phyloP scores from a whole-genome alignment of 1,140 invertebrate genomes.

The Stegodyphus mimosarum region DNA sequence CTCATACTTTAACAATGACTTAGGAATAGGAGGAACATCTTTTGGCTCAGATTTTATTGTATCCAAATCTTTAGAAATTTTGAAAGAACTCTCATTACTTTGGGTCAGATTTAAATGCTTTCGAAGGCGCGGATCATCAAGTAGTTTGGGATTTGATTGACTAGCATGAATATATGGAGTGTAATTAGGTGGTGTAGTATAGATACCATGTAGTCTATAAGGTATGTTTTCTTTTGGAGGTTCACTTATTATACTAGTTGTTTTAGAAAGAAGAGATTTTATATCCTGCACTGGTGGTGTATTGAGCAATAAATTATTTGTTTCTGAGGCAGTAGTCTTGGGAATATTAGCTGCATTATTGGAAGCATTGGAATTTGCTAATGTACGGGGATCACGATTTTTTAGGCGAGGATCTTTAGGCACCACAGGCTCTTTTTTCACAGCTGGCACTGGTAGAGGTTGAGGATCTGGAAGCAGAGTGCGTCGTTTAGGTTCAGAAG shows the following conservation, averaged over 20 bases:
- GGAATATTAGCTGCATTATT: neutral
- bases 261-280: neutral
- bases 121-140: constrained; percentile 63
- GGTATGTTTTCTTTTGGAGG: constrained; percentile 35
- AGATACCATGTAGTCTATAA: constrained; percentile 52
- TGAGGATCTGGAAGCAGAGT: constrained; percentile 37
- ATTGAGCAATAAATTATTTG: neutral
- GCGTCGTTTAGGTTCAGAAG: neutral
- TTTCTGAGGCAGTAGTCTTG: neutral
- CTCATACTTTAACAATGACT: constrained; percentile 19
- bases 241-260: neutral
- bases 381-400: constrained; percentile 49
- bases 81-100: neutral
- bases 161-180: constrained; percentile 45
- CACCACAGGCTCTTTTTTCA: neutral
- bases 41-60: neutral
- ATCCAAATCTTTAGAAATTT: constrained; percentile 15
- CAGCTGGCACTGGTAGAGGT: neutral
- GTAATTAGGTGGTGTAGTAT: constrained; percentile 58
- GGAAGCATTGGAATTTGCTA: neutral
- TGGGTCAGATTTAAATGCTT: constrained; percentile 49
- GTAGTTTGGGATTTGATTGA: constrained; percentile 56
- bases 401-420: constrained; percentile 55
- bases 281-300: neutral
- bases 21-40: constrained; percentile 35